A percentile compares a stretch with the other conserved stretches of the same genome.
These are phyloP conservation scores for Sinonovacula constricta DNA, from an alignment of 1,140 invertebrate species.

Conservation along the genomic window DNA sequence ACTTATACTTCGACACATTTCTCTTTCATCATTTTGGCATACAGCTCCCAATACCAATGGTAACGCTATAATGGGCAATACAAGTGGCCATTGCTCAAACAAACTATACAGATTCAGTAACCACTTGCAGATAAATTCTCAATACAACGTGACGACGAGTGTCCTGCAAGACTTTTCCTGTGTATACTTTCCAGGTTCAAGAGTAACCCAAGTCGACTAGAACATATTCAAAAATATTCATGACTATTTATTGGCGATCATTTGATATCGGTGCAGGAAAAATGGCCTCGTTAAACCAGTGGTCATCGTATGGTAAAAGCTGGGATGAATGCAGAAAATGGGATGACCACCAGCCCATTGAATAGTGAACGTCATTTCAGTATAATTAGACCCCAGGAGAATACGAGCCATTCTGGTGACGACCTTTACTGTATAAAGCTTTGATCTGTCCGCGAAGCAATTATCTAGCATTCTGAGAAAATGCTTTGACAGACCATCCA, in stretches of 20 bases:
- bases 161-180: too few relatives aligned
- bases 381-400: slow-evolving; percentile 39
- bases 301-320: slow-evolving; percentile 19
- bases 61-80: slow-evolving; percentile 18
- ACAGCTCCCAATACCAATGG: too few relatives aligned
- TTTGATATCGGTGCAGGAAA: slow-evolving; percentile 1
- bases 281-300: slow-evolving; percentile 25
- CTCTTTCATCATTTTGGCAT: too few relatives aligned
- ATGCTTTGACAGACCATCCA: too few relatives aligned
- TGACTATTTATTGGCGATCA: slow-evolving; percentile 25
- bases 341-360: neutral
- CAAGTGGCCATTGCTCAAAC: neutral
- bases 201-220: too few relatives aligned
- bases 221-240: slow-evolving; percentile 28
- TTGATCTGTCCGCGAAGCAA: slow-evolving; percentile 20
- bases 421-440: slow-evolving; percentile 17
- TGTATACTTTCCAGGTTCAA: too few relatives aligned
- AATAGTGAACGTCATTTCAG: slow-evolving; percentile 29
- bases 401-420: slow-evolving; percentile 16
- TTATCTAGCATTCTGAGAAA: too few relatives aligned
- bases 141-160: neutral
- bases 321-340: slow-evolving; percentile 12
- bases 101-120: neutral
- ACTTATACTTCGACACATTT: too few relatives aligned
- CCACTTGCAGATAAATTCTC: neutral